Base-by-base conservation (phyloP, 2,113 vertebrate genomes). In the Dromaius novaehollandiae region DNA sequence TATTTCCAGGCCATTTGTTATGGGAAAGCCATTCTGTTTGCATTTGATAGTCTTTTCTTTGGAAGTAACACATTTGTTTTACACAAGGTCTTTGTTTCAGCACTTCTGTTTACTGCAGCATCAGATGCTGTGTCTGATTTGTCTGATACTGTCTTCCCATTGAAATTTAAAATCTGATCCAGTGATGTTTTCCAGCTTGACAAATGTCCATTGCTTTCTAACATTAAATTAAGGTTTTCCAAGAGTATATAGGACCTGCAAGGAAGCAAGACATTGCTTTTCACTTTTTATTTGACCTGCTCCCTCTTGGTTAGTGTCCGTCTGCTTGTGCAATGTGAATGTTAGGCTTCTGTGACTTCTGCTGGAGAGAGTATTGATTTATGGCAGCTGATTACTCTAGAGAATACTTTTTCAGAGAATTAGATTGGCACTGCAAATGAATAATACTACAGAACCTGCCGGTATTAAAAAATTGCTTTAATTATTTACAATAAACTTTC, bases 401-500 rank as follows among this genome's bases (percentile, higher is more conserved):
- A 38, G 78, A 93, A 69, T 60, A 70, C 50, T 84, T 93, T 92
- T 95, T 92, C 70, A 75, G 55, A 86, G 34, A 74, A 77, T 64
- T 66, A 7, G 60, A 86, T 88, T 88, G 30, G 30, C 78, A 71
- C 9, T 68, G 68, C 46, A 95, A 83, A 70, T 82, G 28, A 79
- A 86, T 82, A 84, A 95, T 77, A 58, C 12, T 78, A 69, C 13
- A 42, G 24, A 95, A 82, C 61, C 46, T 70, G 30, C 21, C 73
- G 48, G 18, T 85, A 85, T 89, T 68, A 34, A 71, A 84, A 60
- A 88, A 64, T 8, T 13, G 7, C 32, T 90, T 80, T 88, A 93
- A 93, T 88, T 92, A 50, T 86, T 90, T 79, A 48, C 38, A 86
- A 69, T 89, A 78, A n/a, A 73, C 60, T 77, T 90, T 86, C 53